Conservation (phyloP, 2,113 vertebrate genomes). For the Crotalus horridus region DNA sequence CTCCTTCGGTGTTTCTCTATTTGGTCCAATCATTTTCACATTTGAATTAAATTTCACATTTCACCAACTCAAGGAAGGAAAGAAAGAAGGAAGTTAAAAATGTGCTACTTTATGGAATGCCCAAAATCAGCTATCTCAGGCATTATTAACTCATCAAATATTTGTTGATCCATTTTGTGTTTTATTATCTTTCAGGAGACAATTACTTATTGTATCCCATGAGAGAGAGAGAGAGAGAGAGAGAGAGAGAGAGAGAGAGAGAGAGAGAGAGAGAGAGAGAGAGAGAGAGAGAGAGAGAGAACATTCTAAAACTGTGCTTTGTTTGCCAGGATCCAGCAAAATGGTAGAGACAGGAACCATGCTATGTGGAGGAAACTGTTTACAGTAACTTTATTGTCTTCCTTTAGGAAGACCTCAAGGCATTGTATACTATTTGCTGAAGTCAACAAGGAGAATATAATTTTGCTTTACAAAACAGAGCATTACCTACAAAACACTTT, state of each 20-base stretch:
- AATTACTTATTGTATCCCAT: neutral
- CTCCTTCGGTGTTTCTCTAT: neutral
- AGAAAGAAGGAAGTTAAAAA: neutral
- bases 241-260: too few relatives aligned
- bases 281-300: too few relatives aligned
- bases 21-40: neutral
- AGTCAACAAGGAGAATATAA: neutral
- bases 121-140: neutral
- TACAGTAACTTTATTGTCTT: neutral
- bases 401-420: neutral
- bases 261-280: too few relatives aligned
- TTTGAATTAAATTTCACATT: neutral
- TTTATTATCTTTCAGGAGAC: neutral
- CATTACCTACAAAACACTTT: neutral
- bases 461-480: neutral
- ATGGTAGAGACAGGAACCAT: neutral
- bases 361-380: neutral
- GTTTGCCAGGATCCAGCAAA: neutral
- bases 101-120: neutral
- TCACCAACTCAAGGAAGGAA: neutral
- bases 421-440: neutral
- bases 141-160: neutral
- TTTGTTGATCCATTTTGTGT: neutral
- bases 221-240: too few relatives aligned
- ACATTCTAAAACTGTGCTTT: neutral